Base-by-base conservation (phyloP, 2,797 vertebrate genomes). In the Falco concolor region DNA sequence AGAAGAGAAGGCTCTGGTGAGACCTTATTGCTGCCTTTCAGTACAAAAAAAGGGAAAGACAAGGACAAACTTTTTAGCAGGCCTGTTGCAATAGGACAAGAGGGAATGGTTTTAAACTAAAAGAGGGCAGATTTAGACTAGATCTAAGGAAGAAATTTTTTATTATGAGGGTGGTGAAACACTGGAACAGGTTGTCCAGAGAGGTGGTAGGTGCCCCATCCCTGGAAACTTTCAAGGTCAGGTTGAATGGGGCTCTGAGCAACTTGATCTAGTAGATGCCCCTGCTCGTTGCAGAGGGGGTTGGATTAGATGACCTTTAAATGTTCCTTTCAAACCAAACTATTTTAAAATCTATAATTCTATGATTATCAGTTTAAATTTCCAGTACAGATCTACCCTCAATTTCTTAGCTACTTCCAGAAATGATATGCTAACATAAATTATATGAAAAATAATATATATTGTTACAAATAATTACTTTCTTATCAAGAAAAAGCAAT, bases 371-470 rank as follows among this genome's bases (percentile, higher is more conserved):
- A 70, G 12, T 69, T 86, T 59, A 69, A 65, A 69, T 69, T 85
- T 72, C 25, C 22, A 6, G 8, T 40, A 27, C 30, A 0, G 0
- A 44, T 38, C 24, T 76, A 42, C 5, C 7, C 11, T 47, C 63
- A 56, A 7, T 65, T 87, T 72, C 34, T 87, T 44, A 72, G 10
- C 13, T 88, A 52, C 14, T 89, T 64, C 22, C 30, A 77, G 38
- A 77, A 70, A 86, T 49, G 3, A 25, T 20, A 64, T 44, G 5
- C 1, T 77, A 84, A 70, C 10, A 59, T 28, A 38, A 68, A 72
- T 72, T 54, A 59, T 30, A n/a, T 30, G 65, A 20, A 2, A 69
- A 59, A 53, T 52, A 64, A 60, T 63, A 25, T 10, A 40, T 6
- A 54, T 14, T n/a, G 40, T 11, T 67, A 13, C 6, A 75, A 80